phyloP scores from a whole-genome alignment of 2,113 vertebrate genomes.

The Choloepus hoffmanni region DNA sequence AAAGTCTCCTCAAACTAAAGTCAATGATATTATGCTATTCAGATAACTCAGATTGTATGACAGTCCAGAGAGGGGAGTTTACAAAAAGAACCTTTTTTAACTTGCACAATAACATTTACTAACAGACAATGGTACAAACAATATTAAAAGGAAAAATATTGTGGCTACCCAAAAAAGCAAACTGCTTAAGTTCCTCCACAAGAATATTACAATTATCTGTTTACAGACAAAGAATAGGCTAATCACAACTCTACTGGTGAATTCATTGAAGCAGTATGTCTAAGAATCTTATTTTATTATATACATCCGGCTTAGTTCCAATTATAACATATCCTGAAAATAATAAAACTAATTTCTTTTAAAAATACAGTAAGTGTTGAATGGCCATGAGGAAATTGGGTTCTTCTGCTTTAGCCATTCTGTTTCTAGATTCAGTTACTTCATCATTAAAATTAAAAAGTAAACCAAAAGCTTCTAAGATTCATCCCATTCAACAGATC shows the following conservation, averaged over 20 bases:
- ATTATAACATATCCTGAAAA: slow-evolving; percentile 30
- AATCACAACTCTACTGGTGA: neutral
- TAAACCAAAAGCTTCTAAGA: slow-evolving; percentile 6
- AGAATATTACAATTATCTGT: neutral
- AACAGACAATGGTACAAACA: slow-evolving; percentile 42
- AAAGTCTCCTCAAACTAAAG: neutral
- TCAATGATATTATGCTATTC: neutral
- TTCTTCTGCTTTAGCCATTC: neutral
- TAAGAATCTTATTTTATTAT: slow-evolving; percentile 16
- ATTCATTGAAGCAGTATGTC: neutral
- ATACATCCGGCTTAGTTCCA: neutral
- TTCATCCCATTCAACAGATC: neutral
- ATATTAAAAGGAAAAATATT: slow-evolving; percentile 33
- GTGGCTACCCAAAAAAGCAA: slow-evolving; percentile 30
- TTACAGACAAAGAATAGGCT: neutral
- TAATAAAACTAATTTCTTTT: neutral
- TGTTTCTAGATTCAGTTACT: neutral
- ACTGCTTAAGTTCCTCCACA: neutral
- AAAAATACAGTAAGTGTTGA: slow-evolving; percentile 2
- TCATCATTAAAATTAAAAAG: slow-evolving; percentile 1
- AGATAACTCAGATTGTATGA: neutral
- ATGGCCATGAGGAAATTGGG: neutral
- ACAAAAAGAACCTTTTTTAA: slow-evolving; percentile 2
- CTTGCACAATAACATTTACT: slow-evolving; percentile 23
- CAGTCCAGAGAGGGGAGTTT: neutral